Evolutionary conservation across 1,140 invertebrate genomes (phyloP), one percentile per base, ranked within the genome.

Genomic region (Dreissena polymorpha): DNA sequence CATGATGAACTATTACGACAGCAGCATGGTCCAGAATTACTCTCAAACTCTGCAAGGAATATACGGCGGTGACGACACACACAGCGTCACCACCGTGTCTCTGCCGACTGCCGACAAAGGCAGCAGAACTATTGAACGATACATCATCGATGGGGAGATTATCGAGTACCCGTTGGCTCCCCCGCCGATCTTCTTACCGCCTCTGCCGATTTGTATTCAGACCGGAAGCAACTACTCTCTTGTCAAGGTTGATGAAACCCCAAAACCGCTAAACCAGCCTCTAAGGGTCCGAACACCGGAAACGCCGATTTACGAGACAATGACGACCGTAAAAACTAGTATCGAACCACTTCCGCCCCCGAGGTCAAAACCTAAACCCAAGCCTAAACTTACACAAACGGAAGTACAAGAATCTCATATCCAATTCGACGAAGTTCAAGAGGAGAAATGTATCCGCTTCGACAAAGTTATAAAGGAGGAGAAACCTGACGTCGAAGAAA

Each of bases 181-280:
- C 13, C 16, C 18, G 39, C 72, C 51, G 25, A 18, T 80, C 16
- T 70, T 53, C 16, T 13, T 74, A 13, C 64, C 64, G 21, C 7
- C 27, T n/a, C 80, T 72, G 7, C 80, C 80, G 25, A 69, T 83
- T 50, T 63, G 64, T n/a, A 72, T 83, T 18, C 72, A 75, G 53
- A 39, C 72, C 14, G 63, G 55, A 27, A 55, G 51, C 5, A 71
- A 83, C n/a, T 75, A 49, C 51, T 75, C 72, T 23, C 49, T 83
- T 5, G 80, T 83, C n/a, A 83, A 83, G 57, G 72, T 83, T 39
- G 80, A 83, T 16, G 39, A 75, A 27, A 75, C 73, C n/a, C 80
- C 80, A 67, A 70, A 27, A 73, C 50, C 23, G 8, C 39, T 60
- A 69, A 65, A 75, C 7, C 60, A 77, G 60, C 57, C 73, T 49